Evolutionary conservation across 1,140 invertebrate species (phyloP).

Genomic region (Drosophila arawakana): DNA sequence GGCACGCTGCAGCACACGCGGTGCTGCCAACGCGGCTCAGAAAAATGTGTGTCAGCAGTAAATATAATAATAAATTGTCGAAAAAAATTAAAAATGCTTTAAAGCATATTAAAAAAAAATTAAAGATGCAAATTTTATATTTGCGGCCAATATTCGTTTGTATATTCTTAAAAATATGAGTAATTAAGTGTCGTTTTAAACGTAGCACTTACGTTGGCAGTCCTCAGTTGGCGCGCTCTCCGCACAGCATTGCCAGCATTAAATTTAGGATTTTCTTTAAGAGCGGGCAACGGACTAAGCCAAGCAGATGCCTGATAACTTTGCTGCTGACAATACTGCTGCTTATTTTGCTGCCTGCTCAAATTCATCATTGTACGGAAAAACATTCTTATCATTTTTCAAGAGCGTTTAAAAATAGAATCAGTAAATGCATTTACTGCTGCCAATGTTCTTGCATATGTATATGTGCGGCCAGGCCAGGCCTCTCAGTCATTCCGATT

Average conservation of each 20-base stretch:
- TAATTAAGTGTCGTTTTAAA: constrained; percentile 13
- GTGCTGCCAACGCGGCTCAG: constrained; percentile 41
- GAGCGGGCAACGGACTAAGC: not conserved
- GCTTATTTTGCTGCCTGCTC: constrained; percentile 15
- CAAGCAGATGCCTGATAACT: constrained; percentile 29
- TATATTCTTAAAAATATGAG: not conserved
- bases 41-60: constrained; percentile 55
- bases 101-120: not conserved
- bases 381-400: constrained; percentile 65
- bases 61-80: not conserved
- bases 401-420: constrained; percentile 48
- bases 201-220: constrained; percentile 32
- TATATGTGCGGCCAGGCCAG: constrained; percentile 16
- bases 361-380: constrained; percentile 59
- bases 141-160: not conserved
- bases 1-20: constrained; percentile 47
- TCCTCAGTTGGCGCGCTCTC: constrained; percentile 24
- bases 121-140: not conserved
- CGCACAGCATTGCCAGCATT: constrained; percentile 38
- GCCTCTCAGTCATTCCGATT: constrained; percentile 12
- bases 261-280: constrained; percentile 23
- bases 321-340: constrained; percentile 48
- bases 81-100: not conserved
- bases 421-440: constrained; percentile 26
- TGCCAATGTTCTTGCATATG: constrained; percentile 23